Percentiles rank a stretch among this genome's conserved stretches.
Evolutionary conservation across 2,888 invertebrate genomes (phyloP).

Genomic region (Andrena trimmerana): DNA sequence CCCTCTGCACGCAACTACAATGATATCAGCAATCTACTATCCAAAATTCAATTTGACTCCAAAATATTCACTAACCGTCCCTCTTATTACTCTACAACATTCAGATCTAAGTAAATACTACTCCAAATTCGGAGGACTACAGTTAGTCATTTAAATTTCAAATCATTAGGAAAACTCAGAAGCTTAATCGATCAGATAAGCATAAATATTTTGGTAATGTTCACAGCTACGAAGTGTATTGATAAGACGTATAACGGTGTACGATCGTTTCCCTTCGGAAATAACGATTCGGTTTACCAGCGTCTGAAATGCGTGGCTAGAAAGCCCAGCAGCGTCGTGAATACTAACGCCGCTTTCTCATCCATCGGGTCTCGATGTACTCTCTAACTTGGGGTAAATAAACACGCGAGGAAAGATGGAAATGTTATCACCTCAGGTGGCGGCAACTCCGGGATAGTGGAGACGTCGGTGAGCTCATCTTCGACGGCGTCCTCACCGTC

Average conservation of each 20-base stretch:
- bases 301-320: conserved; percentile 6
- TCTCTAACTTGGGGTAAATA: conserved; percentile 33
- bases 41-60: too few relatives aligned
- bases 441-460: conserved; percentile 82
- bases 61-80: too few relatives aligned
- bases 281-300: conserved; percentile 1
- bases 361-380: conserved; percentile 12
- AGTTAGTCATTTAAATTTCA: neutral
- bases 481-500: conserved; percentile 80
- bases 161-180: neutral
- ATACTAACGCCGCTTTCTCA: conserved; percentile 15
- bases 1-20: too few relatives aligned
- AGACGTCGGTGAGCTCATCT: conserved; percentile 80
- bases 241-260: neutral
- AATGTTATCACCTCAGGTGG: conserved; percentile 80
- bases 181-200: neutral
- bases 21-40: too few relatives aligned
- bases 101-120: too few relatives aligned
- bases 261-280: conserved; percentile 14
- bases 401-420: conserved; percentile 17
- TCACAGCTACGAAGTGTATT: neutral
- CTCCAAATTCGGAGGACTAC: too few relatives aligned
- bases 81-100: too few relatives aligned
- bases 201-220: neutral
- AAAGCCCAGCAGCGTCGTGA: conserved; percentile 6